Base-by-base conservation (phyloP, 1,140 invertebrate species). In the Pogonomyrmex californicus region DNA sequence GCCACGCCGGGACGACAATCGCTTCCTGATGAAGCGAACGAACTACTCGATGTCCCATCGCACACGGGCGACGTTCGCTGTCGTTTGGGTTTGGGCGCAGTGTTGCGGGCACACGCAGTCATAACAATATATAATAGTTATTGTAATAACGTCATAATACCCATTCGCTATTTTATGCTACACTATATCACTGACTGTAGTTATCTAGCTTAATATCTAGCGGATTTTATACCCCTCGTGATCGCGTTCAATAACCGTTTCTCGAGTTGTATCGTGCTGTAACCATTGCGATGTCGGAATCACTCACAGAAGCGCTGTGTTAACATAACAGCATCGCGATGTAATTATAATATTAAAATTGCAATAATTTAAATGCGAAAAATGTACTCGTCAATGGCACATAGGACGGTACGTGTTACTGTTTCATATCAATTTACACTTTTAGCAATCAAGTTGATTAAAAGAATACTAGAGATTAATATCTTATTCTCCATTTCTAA, bases 11-110 rank as follows among this genome's bases (percentile, higher is more conserved):
- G 86, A 90, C 88, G 88, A 90, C 89, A 90, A 90, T 88, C 88
- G 89, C 89, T 91, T 91, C 88, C 89, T 91, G 89, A 91, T 88
- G 86, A 91, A 90, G 88, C 89, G 76, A 90, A 86, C 86, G 86
- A 60, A 62, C 88, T 85, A 83, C 85, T 89, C 88, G 89, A 87
- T 79, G 66, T 12, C 47, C 30, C 23, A 23, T 23, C 36, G 44
- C 38, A 12, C 66, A 41, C 51, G 38, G 51, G 23, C 65, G 54
- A 41, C 68, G 10, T 30, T 56, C 38, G 36, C 12, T 30, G 54
- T 17, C 56, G 38, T n/a, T 4, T 14, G 36, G 36, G 0, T 47
- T 3, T 23, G 23, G 23, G 23, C 23, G 23, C 23, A 23, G 0
- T 23, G 23, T 23, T 23, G 23, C 23, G 0, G 23, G 23, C 23